Evolutionary conservation across 2,888 invertebrate genomes (phyloP).

Genomic region (Priocnemis perturbator): DNA sequence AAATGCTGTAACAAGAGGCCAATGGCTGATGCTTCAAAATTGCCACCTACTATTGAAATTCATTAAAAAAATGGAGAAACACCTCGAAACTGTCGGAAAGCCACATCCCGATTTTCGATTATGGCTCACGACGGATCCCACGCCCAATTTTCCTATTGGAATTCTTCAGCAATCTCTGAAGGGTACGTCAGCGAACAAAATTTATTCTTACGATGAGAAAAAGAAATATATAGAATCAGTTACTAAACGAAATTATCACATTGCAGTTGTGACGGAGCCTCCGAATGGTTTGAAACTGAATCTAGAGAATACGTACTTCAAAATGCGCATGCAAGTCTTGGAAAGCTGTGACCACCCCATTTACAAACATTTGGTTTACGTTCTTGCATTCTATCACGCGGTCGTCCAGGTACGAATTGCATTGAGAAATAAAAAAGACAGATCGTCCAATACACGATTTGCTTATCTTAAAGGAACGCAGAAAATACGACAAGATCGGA

Average conservation of each 20-base stretch:
- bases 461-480: slow-evolving; percentile 82
- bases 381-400: slow-evolving; percentile 94
- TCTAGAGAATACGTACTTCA: slow-evolving; percentile 91
- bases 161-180: slow-evolving; percentile 90
- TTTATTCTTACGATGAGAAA: background rate
- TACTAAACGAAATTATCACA: background rate
- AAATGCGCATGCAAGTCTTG: slow-evolving; percentile 85
- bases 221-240: background rate
- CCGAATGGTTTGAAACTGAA: slow-evolving; percentile 94
- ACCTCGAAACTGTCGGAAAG: slow-evolving; percentile 85
- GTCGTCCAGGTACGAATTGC: slow-evolving; percentile 89
- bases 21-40: slow-evolving; percentile 95
- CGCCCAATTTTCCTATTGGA: slow-evolving; percentile 91
- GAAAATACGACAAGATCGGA: slow-evolving; percentile 95
- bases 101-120: slow-evolving; percentile 94
- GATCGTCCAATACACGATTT: background rate
- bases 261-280: slow-evolving; percentile 91
- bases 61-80: slow-evolving; percentile 88
- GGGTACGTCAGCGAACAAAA: slow-evolving; percentile 75
- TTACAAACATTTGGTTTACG: slow-evolving; percentile 90
- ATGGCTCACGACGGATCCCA: slow-evolving; percentile 95
- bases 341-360: slow-evolving; percentile 85
- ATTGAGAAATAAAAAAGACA: background rate
- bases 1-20: slow-evolving; percentile 84
- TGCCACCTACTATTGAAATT: slow-evolving; percentile 91